Base-by-base conservation (phyloP, 2,113 vertebrate species). In the Alligator mississippiensis region DNA sequence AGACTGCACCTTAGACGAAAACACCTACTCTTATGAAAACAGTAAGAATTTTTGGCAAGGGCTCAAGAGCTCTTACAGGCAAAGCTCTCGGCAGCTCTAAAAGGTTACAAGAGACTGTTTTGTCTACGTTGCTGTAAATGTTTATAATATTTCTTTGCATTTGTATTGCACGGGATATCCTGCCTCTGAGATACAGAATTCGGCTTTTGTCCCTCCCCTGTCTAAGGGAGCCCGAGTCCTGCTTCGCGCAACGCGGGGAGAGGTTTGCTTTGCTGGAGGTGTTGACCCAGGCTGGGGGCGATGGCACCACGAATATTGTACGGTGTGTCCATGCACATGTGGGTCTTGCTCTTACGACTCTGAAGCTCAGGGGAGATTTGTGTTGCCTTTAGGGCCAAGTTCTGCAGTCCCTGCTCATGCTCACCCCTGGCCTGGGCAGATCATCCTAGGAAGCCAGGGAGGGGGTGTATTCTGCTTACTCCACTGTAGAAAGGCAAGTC, bases 1-100 rank as follows among this genome's bases (percentile, higher is more conserved):
- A 97, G 98, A 96, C 97, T 93, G 96, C 96, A 97, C 96, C 97
- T 96, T 97, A 97, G 97, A 98, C 94, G 27, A 95, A 98, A 98
- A 97, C 97, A 96, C 97, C 97, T 95, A 96, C 68, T 86, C 93
- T 92, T 96, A 92, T 96, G 97, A 96, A 97, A 95, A 94, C 95
- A 97, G 96, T 91, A 93, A 96, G 95, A 61, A 89, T 96, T 93
- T 95, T 92, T 97, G 98, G 98, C 95, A 76, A 74, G 34, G 87
- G 78, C 90, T 97, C 96, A 96, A 92, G 94, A 82, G 64, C 94
- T 84, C 96, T 95, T 94, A 90, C 95, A 84, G 95, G 97, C 97
- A 96, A 90, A 92, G 96, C 96, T 96, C 97, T 61, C 93, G 1
- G 96, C 93, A 70, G 96, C 92, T 14, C 93, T 87, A 34, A 93